A percentile compares a stretch with the other conserved stretches of the same genome.
phyloP scores from a whole-genome alignment of 2,113 vertebrate species.

The Uria aalge region DNA sequence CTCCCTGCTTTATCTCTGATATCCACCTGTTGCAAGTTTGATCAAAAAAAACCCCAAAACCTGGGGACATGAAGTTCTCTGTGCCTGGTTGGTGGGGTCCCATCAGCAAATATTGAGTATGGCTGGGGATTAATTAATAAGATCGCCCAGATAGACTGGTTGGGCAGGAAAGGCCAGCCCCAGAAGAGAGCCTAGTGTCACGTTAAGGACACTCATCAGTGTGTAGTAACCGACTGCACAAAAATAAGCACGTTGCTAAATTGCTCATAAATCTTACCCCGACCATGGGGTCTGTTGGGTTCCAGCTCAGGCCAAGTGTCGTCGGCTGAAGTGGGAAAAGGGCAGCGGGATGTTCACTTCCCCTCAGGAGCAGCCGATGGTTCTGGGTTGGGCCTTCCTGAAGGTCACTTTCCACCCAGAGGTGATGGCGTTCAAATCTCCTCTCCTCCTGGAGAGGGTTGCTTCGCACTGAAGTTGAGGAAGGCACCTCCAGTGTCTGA shows the following conservation, averaged over 20 bases:
- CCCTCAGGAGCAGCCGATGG: background rate
- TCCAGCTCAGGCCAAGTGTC: background rate
- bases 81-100: rapidly evolving
- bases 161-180: background rate
- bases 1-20: background rate
- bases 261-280: background rate
- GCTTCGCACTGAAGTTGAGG: background rate
- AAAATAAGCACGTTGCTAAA: background rate
- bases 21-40: background rate
- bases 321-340: rapidly evolving
- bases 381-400: background rate
- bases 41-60: background rate
- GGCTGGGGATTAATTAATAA: background rate
- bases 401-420: background rate
- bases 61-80: background rate
- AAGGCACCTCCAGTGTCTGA: background rate
- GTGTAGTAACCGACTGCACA: background rate
- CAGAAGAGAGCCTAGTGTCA: background rate
- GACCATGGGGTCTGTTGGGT: background rate
- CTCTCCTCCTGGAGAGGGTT: background rate
- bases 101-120: background rate
- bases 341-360: background rate
- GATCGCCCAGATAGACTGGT: background rate
- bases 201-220: background rate
- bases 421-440: background rate